Percentiles rank a stretch among this genome's conserved stretches.
Conservation (phyloP, 2,113 vertebrate genomes). For the Eupsittula cactorum region DNA sequence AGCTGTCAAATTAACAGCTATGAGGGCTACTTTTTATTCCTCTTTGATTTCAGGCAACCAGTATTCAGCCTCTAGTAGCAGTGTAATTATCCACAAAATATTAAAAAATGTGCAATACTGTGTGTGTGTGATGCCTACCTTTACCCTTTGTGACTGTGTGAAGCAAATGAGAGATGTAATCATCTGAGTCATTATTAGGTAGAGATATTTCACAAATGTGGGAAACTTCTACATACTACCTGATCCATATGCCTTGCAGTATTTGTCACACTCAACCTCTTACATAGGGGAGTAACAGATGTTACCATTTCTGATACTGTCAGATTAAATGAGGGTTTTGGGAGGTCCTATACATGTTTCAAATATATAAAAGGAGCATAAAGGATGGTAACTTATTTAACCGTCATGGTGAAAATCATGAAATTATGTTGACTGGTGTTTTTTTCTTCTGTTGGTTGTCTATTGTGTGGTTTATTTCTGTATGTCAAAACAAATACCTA, state of each 20-base stretch:
- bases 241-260: not conserved
- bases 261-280: not conserved
- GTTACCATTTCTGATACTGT: not conserved
- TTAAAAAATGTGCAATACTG: not conserved
- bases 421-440: not conserved
- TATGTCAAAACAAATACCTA: not conserved
- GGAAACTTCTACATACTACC: not conserved
- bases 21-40: constrained; percentile 3
- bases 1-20: constrained; percentile 3
- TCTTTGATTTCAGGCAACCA: constrained; percentile 19
- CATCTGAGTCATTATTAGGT: not conserved
- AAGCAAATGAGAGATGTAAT: not conserved
- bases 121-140: not conserved
- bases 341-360: not conserved
- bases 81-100: not conserved
- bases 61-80: constrained; percentile 1
- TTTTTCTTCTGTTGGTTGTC: not conserved
- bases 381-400: not conserved
- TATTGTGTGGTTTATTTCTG: not conserved
- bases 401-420: not conserved
- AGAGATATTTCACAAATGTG: not conserved
- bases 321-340: not conserved
- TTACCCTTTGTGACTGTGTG: not conserved
- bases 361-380: not conserved
- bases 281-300: not conserved